Evolutionary conservation across 2,797 vertebrate species (phyloP).

Genomic region (Rhyacichthys aspro): DNA sequence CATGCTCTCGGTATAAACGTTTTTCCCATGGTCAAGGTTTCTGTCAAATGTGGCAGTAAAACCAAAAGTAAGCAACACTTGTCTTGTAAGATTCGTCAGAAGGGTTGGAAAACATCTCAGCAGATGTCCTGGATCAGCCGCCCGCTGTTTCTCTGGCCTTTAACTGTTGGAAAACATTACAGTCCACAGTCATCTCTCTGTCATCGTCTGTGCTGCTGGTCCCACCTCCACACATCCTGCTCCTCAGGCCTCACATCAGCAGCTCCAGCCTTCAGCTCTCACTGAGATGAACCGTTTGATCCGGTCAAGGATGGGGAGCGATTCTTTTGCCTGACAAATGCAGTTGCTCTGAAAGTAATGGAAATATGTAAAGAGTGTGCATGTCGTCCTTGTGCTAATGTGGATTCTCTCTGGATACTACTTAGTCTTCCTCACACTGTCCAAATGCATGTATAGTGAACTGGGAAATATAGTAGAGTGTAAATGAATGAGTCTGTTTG

Average conservation of each 20-base stretch:
- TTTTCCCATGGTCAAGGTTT: background rate
- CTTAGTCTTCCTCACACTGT: too few relatives aligned
- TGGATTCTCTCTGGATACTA: too few relatives aligned
- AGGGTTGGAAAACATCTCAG: conserved; percentile 11
- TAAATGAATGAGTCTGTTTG: too few relatives aligned
- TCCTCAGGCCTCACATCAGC: conserved; percentile 24
- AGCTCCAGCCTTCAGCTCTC: conserved; percentile 12
- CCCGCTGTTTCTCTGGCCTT: conserved; percentile 41
- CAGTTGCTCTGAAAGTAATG: too few relatives aligned
- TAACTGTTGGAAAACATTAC: conserved; percentile 47
- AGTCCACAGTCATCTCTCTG: conserved; percentile 40
- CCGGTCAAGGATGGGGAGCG: too few relatives aligned
- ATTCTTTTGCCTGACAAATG: too few relatives aligned
- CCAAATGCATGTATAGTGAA: too few relatives aligned
- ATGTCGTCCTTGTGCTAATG: too few relatives aligned
- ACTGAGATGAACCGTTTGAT: too few relatives aligned
- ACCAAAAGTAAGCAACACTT: conserved; percentile 10
- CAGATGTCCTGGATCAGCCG: conserved; percentile 12
- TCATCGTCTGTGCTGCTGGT: conserved; percentile 33
- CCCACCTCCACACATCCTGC: conserved; percentile 53
- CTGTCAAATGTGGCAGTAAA: conserved; percentile 20
- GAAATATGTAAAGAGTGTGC: too few relatives aligned
- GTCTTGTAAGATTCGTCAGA: conserved; percentile 26
- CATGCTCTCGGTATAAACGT: background rate
- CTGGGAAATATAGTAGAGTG: too few relatives aligned